Conservation (phyloP, 2,797 vertebrate genomes). For the Megalops cyprinoides region DNA sequence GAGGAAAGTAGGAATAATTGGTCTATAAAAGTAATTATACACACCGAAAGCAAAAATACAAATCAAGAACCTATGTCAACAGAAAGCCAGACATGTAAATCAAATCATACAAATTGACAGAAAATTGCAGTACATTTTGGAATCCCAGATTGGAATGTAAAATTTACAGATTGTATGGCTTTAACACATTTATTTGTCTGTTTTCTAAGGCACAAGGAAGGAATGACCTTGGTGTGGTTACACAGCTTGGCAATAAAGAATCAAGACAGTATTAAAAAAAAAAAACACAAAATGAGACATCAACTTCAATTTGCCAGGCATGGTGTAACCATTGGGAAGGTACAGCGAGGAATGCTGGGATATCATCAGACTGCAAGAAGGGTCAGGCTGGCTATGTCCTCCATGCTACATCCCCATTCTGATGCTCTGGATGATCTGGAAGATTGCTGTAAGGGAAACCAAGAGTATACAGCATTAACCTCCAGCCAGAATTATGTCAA, state of each 20-base stretch:
- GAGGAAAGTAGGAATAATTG: not conserved
- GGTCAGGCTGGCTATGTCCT: not conserved
- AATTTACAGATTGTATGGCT: constrained; percentile 13
- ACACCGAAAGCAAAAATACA: not conserved
- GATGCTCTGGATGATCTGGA: constrained; percentile 99
- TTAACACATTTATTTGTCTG: not conserved
- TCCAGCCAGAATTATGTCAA: not conserved
- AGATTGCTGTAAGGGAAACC: constrained; percentile 79
- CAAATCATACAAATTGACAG: not conserved
- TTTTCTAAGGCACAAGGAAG: constrained; percentile 20
- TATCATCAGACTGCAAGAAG: not conserved
- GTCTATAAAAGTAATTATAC: not conserved
- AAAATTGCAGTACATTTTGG: not conserved
- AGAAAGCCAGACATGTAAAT: not conserved
- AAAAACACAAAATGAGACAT: not conserved
- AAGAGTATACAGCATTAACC: not conserved
- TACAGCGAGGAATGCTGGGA: constrained; percentile 1
- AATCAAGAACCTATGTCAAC: not conserved
- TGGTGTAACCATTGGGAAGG: constrained; percentile 2
- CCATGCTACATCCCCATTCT: constrained; percentile 92
- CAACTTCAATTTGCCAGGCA: not conserved
- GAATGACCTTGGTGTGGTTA: constrained; percentile 14
- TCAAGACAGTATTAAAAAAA: not conserved
- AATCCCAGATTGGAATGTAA: not conserved
- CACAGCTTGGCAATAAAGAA: constrained; percentile 17